Base-by-base conservation (phyloP, 2,888 invertebrate species). In the Lysandra bellargus region DNA sequence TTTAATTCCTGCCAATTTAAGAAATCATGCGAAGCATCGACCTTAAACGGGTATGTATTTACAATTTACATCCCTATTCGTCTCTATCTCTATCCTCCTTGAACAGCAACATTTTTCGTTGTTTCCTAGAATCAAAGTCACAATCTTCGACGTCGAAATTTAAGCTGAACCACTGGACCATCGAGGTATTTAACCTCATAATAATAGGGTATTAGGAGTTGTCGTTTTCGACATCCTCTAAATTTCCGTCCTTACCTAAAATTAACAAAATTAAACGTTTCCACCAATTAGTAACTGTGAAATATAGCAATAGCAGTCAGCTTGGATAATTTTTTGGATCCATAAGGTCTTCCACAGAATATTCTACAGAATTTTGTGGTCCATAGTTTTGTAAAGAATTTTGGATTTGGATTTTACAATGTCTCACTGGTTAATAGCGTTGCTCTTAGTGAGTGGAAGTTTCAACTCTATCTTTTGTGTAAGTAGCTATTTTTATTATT, bases 231-330 rank as follows among this genome's bases (percentile, higher is more conserved):
- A 17, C 33, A 6, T 57, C 23, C 49, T 17, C 76, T 9, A 76
- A 76, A 76, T 33, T 17, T 53, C 30, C 23, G 44, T 17, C 4
- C 14, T 14, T 57, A 76, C 76, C 37, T 57, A 53, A 33, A 53
- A 76, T 76, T 76, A 76, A 3, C 9, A 23, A 74, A 74, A 57
- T 76, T 53, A 53, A 76, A 76, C 17, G 30, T 30, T 75, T 23
- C 49, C 14, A 57, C 3, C 30, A 57, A 57, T 69, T 69, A 33
- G 9, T 44, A 30, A 40, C 57, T 17, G 30, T 30, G 14, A 53
- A 57, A 14, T 57, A 6, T 33, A 33, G 17, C 17, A 7, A 1
- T 1, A 9, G 37, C 23, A 33, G 49, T 76, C 17, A 76, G 14
- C 57, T 30, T 49, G 12, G 1, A 57, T 2, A 76, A 6, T 30